Conservation (phyloP, 92 coral and sea anemone genomes). For the Epizoanthus fatuus region DNA sequence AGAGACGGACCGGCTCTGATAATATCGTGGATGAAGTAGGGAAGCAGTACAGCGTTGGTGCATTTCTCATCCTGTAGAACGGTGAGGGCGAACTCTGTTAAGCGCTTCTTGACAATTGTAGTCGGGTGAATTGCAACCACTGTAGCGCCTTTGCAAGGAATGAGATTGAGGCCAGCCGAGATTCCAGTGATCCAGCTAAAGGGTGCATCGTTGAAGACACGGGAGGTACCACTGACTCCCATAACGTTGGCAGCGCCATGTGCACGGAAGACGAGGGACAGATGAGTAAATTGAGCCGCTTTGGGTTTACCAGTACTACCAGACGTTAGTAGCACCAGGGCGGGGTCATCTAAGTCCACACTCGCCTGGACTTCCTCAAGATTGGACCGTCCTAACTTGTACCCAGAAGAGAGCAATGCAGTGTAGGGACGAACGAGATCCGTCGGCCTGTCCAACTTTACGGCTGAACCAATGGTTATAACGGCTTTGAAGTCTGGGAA, state of each 20-base stretch:
- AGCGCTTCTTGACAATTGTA: not conserved
- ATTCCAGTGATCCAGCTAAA: conserved; percentile 13
- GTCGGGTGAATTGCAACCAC: conserved; percentile 6
- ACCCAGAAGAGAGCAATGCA: not conserved
- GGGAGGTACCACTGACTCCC: not conserved
- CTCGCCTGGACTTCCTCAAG: not conserved
- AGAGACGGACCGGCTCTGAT: not conserved
- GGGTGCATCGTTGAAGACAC: not conserved
- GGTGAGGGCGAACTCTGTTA: conserved; percentile 1
- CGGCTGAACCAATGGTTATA: too few relatives aligned
- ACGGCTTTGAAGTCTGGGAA: too few relatives aligned
- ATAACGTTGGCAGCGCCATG: not conserved
- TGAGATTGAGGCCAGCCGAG: conserved; percentile 1
- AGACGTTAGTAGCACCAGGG: not conserved
- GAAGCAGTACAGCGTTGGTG: not conserved
- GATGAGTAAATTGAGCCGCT: conserved; percentile 1
- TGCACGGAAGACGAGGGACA: not conserved
- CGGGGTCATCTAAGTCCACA: too few relatives aligned
- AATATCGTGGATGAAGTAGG: not conserved
- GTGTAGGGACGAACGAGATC: too few relatives aligned
- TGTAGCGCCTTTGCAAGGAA: not conserved
- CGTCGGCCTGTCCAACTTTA: not conserved
- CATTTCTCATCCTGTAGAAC: conserved; percentile 35
- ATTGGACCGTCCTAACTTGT: not conserved
- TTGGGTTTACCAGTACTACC: conserved; percentile 11